These are phyloP conservation scores for Micromys minutus DNA, from an alignment of 2,113 vertebrate species.

Conservation along the genomic window DNA sequence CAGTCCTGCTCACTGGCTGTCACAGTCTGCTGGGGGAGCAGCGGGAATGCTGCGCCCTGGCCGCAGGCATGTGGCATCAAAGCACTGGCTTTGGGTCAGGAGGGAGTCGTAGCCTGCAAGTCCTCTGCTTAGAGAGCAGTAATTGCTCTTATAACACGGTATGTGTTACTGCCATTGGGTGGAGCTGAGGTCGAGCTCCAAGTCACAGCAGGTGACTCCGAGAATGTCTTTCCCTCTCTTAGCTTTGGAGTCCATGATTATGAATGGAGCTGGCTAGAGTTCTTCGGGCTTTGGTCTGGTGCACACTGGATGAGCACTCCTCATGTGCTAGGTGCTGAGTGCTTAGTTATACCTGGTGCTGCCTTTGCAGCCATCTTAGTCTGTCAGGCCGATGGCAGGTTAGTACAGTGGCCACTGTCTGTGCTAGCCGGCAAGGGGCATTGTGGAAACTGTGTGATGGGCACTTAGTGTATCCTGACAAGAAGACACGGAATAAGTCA, in stretches of 20 bases:
- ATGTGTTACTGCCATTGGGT: neutral
- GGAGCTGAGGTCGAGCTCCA: neutral
- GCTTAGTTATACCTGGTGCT: neutral
- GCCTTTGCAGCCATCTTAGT: rapidly evolving
- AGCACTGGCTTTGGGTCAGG: neutral
- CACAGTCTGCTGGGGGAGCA: neutral
- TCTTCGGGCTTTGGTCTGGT: no score
- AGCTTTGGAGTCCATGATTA: neutral
- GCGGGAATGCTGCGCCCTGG: neutral
- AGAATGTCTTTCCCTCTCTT: neutral
- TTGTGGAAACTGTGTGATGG: neutral
- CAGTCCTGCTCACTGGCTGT: no score
- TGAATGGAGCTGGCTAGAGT: neutral
- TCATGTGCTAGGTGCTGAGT: neutral
- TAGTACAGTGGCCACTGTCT: no score
- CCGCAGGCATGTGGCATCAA: neutral
- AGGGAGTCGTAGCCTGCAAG: neutral
- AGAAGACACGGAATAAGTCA: neutral
- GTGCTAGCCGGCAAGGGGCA: neutral
- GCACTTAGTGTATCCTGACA: no score
- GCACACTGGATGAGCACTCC: rapidly evolving
- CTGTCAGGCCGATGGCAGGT: neutral
- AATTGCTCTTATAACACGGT: neutral
- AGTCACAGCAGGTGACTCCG: neutral
- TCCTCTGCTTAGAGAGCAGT: slow-evolving; percentile 19